Evolutionary conservation across 1,140 invertebrate genomes (phyloP), one percentile per base, ranked within the genome.

Genomic region (Eubasilissa regina): DNA sequence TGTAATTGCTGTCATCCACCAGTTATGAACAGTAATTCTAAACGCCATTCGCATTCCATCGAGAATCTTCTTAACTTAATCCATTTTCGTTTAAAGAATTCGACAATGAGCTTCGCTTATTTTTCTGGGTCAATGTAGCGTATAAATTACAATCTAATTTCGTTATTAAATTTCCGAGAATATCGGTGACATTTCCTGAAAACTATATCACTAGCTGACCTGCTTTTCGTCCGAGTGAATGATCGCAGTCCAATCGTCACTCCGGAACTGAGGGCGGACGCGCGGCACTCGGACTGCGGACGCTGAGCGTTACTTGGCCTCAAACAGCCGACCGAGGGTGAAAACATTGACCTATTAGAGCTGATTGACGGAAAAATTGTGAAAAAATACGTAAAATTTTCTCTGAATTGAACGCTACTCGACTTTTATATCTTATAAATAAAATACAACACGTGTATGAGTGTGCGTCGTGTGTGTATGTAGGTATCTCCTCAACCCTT

Each of bases 311-410:
- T 11, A 21, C 55, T 58, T 21, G 25, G 19, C 60, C 60, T 44
- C 60, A 13, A 35, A 15, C 17, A 21, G 35, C 60, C 11, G 1
- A n/a, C 60, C 19, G 35, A 64, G 60, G 60, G 60, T 64, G 60
- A 43, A 64, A 4, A 25, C 35, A 35, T 64, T 64, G 60, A 64
- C 60, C 60, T 43, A 64, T 64, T 64, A 44, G 19, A 25, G 60
- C 11, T 64, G 35, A 64, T n/a, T 43, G 60, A 64, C 35, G 60
- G 60, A 64, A 64, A 62, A 62, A 13, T 35, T 9, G 4, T 56
- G 53, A 19, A 15, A 58, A 58, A 15, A 10, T 21, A 21, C 21
- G 55, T 13, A 58, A 58, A 58, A 58, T 13, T 35, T 35, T 35
- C 25, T 35, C 25, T 35, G 25, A 35, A 35, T 35, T 35, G 25